Conservation (phyloP, 2,797 vertebrate genomes). For the Petrocephalus schoutedeni region DNA sequence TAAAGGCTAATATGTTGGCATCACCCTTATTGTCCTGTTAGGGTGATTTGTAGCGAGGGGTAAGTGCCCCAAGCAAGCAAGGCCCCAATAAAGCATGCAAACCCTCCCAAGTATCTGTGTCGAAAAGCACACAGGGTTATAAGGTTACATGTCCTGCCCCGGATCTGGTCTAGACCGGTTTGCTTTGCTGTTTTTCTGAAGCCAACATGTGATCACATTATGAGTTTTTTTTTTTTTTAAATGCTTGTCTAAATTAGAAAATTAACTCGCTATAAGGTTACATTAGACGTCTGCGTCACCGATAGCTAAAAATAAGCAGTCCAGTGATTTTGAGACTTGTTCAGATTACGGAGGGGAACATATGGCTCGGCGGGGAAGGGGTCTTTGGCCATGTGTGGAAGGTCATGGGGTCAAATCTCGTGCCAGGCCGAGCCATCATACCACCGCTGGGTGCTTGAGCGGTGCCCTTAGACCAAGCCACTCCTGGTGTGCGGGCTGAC, state of each 20-base stretch:
- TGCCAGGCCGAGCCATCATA: background rate
- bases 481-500: background rate
- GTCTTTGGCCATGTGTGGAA: background rate
- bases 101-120: conserved; percentile 19
- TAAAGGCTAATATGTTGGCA: conserved; percentile 46
- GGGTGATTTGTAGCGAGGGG: background rate
- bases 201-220: background rate
- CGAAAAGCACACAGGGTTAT: conserved; percentile 15
- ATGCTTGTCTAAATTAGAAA: conserved; percentile 10
- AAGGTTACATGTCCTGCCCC: background rate
- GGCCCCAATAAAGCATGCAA: conserved; percentile 1
- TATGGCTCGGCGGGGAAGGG: background rate
- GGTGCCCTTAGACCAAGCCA: background rate
- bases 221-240: background rate
- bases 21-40: background rate
- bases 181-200: conserved; percentile 16
- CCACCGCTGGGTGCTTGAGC: background rate
- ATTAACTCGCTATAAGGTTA: background rate
- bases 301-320: background rate
- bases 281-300: background rate
- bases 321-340: background rate
- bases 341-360: background rate
- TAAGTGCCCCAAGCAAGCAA: background rate
- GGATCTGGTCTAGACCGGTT: conserved; percentile 28
- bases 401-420: background rate